Evolutionary conservation across 2,113 vertebrate genomes (phyloP), one percentile per base, ranked within the genome.

Genomic region (Marmota monax): DNA sequence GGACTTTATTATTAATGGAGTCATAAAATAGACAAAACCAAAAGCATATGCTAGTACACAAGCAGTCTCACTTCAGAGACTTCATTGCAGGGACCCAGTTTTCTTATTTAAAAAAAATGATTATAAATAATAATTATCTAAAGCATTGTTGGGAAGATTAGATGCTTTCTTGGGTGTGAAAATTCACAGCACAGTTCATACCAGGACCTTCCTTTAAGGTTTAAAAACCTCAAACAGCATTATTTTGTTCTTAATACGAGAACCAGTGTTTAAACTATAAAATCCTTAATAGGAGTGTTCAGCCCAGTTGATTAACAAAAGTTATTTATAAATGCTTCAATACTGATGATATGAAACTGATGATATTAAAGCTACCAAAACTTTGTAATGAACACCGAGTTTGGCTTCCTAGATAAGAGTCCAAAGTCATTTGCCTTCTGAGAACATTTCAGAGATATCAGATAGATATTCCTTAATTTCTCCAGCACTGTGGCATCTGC

Each of bases 321-420:
- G 61, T 42, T 84, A 84, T 74, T 95, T 95, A 74, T 80, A 94
- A 95, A 97, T 48, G 79, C 72, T 95, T 90, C 73, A 98, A 98
- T 89, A 97, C 96, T 96, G 95, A 95, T 84, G 70, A 86, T 69
- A 76, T 5, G 69, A 83, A 87, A 84, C 78, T 58, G 63, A 88
- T 82, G 72, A 79, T 76, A 86, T 84, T 90, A 95, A 96, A 97
- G 95, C 88, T 79, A 96, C 48, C 88, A 93, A 96, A 90, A 90
- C 93, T 92, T 25, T 80, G 80, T 92, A 63, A 90, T 69, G 90
- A 56, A 83, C 90, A 96, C 79, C 96, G 92, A 95, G 96, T 37
- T 92, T 96, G 87, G 85, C n/a, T 77, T 95, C 87, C 92, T 7
- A 20, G 39, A 25, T 86, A 58, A 61, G 27, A 86, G 78, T 92